These are phyloP conservation scores for Willisornis vidua DNA, from an alignment of 2,113 vertebrate genomes.

Conservation along the genomic window DNA sequence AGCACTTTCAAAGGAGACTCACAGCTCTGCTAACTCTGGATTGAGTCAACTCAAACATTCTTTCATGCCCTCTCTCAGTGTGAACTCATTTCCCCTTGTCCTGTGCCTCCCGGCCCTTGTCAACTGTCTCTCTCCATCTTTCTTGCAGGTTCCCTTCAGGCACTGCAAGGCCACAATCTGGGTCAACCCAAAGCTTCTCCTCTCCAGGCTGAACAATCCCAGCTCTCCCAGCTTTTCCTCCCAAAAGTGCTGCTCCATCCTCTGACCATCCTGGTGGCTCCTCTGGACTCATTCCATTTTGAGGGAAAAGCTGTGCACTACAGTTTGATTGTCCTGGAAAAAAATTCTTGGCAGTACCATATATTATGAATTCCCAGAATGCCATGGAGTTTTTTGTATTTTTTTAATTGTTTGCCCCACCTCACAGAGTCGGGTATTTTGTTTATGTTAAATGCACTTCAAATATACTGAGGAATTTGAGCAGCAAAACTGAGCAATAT, in stretches of 20 bases:
- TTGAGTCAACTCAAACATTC: neutral
- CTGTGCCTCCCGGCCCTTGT: neutral
- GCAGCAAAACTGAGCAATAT: neutral
- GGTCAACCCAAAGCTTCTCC: neutral
- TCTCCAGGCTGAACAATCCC: neutral
- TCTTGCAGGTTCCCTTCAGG: neutral
- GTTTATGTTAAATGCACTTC: neutral
- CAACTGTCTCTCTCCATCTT: neutral
- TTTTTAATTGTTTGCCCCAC: neutral
- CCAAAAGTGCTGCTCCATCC: neutral
- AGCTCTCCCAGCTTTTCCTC: neutral
- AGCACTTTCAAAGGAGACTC: neutral
- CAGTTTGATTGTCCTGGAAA: too few relatives aligned
- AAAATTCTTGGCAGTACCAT: neutral
- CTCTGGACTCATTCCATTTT: neutral
- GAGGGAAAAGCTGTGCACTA: too few relatives aligned
- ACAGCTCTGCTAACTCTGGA: neutral
- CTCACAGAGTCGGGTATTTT: neutral
- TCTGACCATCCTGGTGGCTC: neutral
- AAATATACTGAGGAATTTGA: neutral
- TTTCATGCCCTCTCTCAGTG: neutral
- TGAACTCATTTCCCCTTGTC: neutral
- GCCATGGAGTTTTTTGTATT: neutral
- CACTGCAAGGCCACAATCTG: rapidly evolving
- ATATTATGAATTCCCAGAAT: neutral